Percentiles rank a stretch among this genome's conserved stretches.
Evolutionary conservation across 1,140 invertebrate genomes (phyloP).

Genomic region (Hylaeus anthracinus): DNA sequence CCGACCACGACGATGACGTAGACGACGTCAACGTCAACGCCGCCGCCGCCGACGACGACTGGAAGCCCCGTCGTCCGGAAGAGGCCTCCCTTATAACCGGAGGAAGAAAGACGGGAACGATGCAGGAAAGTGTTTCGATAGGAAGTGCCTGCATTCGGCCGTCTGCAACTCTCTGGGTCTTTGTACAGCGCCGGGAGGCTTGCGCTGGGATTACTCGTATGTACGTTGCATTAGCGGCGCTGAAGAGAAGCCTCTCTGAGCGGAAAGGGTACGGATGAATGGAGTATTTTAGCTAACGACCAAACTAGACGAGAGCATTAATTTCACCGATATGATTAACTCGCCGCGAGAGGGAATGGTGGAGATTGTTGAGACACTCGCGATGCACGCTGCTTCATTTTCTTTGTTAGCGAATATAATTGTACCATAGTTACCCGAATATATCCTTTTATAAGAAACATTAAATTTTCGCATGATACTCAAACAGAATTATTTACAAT

Average conservation of each 20-base stretch:
- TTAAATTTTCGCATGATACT: too few relatives aligned
- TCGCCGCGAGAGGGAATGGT: background rate
- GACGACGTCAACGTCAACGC: background rate
- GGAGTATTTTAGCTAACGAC: conserved; percentile 34
- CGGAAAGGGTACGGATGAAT: conserved; percentile 30
- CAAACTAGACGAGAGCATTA: conserved; percentile 9
- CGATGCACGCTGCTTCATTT: too few relatives aligned
- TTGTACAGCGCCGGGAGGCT: conserved; percentile 22
- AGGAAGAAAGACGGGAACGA: conserved; percentile 44
- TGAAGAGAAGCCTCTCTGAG: conserved; percentile 25
- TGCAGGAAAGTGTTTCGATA: conserved; percentile 52
- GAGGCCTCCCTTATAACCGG: conserved; percentile 38
- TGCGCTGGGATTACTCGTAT: conserved; percentile 28
- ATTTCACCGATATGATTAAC: conserved; percentile 23
- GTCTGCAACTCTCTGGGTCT: conserved; percentile 4
- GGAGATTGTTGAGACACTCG: too few relatives aligned
- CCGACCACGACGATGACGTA: background rate
- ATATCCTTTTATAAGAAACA: too few relatives aligned
- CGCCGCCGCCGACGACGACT: conserved; percentile 2
- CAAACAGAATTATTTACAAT: too few relatives aligned
- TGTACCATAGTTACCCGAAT: too few relatives aligned
- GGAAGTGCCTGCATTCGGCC: conserved; percentile 27
- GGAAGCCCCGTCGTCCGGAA: conserved; percentile 25
- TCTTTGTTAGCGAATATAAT: too few relatives aligned
- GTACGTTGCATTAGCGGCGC: conserved; percentile 30